Conservation (phyloP, 2,888 invertebrate genomes). For the Agonum fuliginosum region DNA sequence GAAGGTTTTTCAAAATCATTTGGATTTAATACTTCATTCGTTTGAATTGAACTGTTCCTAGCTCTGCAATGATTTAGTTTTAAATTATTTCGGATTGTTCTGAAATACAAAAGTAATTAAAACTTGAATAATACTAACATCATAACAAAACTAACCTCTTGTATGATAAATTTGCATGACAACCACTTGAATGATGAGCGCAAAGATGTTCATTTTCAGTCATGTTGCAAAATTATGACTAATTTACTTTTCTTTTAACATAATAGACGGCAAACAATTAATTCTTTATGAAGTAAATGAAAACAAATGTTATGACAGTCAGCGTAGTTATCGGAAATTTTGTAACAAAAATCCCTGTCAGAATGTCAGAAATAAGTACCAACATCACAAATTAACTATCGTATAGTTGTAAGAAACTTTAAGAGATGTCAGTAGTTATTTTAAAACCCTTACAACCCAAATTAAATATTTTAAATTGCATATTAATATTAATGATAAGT, state of each 20-base stretch:
- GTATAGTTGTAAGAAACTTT: too few relatives aligned
- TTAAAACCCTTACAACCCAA: too few relatives aligned
- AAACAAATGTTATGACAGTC: slow-evolving; percentile 1
- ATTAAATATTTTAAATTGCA: too few relatives aligned
- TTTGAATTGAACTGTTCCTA: slow-evolving; percentile 8
- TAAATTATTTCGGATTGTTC: slow-evolving; percentile 33
- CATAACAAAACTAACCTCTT: background rate
- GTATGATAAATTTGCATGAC: background rate
- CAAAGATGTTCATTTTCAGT: background rate
- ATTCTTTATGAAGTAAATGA: background rate
- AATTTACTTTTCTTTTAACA: too few relatives aligned
- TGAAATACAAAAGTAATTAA: slow-evolving; percentile 8
- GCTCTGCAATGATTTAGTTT: slow-evolving; percentile 8
- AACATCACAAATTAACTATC: too few relatives aligned
- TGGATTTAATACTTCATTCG: background rate
- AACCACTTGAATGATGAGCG: background rate
- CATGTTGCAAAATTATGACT: background rate
- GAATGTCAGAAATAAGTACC: too few relatives aligned
- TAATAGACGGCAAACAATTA: background rate
- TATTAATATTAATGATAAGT: too few relatives aligned
- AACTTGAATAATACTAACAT: background rate
- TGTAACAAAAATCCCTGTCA: too few relatives aligned
- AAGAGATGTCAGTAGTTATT: too few relatives aligned
- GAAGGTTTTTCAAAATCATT: background rate
- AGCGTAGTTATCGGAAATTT: too few relatives aligned